A percentile compares a stretch with the other conserved stretches of the same genome.
These are phyloP conservation scores for Mormoops blainvillei DNA, from an alignment of 2,113 vertebrate genomes.

Conservation along the genomic window DNA sequence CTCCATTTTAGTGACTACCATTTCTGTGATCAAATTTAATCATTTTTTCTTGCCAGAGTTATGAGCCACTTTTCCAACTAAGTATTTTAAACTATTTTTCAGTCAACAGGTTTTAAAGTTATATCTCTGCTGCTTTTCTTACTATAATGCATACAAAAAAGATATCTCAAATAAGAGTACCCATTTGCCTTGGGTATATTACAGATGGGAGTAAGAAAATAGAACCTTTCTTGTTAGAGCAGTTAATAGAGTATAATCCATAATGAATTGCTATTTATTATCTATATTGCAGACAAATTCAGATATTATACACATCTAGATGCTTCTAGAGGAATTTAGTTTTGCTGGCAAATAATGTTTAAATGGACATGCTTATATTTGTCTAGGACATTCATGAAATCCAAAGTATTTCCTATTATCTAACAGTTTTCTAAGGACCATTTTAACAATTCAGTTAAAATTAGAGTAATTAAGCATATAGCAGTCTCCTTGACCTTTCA, in stretches of 20 bases:
- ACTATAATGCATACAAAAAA: background rate
- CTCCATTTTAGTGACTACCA: background rate
- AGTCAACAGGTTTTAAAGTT: background rate
- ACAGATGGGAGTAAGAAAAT: background rate
- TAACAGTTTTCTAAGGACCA: background rate
- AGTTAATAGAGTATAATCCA: background rate
- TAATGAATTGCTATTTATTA: background rate
- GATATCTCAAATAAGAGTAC: background rate
- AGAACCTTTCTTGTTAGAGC: background rate
- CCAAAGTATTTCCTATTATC: background rate
- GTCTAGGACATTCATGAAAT: background rate
- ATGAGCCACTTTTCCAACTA: background rate
- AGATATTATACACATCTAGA: background rate
- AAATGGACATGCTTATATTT: slow-evolving; percentile 24
- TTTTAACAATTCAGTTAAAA: background rate
- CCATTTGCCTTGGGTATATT: background rate
- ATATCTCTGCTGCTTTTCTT: background rate
- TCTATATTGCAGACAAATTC: background rate
- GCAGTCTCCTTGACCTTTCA: background rate
- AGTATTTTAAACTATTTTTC: background rate
- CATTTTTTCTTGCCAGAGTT: background rate
- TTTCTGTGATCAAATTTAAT: background rate
- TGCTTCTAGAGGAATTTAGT: background rate
- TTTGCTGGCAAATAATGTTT: slow-evolving; percentile 20
- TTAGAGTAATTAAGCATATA: background rate